Conservation (phyloP, 2,797 vertebrate species). For the Cirrhinus mrigala region DNA sequence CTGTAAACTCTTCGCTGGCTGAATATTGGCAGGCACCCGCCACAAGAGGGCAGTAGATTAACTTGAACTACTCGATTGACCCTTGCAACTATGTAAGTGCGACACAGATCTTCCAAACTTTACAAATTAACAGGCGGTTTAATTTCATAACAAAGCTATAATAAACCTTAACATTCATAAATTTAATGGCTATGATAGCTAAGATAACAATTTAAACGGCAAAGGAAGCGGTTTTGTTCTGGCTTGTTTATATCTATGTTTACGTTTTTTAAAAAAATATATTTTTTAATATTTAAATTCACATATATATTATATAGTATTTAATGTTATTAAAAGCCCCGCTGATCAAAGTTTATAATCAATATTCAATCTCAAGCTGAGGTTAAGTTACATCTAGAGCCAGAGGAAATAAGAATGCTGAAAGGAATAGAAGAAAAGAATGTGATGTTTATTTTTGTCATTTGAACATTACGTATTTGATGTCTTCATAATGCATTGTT, state of each 20-base stretch:
- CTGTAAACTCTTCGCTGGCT: neutral
- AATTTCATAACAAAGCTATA: neutral
- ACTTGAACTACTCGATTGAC: neutral
- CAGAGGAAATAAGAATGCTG: too few species aligned
- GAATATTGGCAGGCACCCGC: neutral
- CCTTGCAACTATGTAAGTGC: neutral
- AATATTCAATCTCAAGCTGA: neutral
- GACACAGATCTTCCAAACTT: neutral
- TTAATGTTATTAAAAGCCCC: neutral
- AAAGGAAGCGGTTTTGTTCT: neutral
- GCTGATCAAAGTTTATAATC: neutral
- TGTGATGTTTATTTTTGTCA: neutral
- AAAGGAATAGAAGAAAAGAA: neutral
- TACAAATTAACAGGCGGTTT: neutral
- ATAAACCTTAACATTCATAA: neutral
- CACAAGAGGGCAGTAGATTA: conserved; percentile 39
- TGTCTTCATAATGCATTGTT: conserved; percentile 14
- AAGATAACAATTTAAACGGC: neutral
- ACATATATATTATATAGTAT: neutral
- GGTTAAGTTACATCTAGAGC: neutral
- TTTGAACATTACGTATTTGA: neutral
- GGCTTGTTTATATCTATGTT: neutral
- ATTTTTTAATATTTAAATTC: neutral
- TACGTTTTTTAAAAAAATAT: neutral
- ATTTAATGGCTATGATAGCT: neutral